Evolutionary conservation across 2,888 invertebrate genomes (phyloP).

Genomic region (Monochamus alternatus): DNA sequence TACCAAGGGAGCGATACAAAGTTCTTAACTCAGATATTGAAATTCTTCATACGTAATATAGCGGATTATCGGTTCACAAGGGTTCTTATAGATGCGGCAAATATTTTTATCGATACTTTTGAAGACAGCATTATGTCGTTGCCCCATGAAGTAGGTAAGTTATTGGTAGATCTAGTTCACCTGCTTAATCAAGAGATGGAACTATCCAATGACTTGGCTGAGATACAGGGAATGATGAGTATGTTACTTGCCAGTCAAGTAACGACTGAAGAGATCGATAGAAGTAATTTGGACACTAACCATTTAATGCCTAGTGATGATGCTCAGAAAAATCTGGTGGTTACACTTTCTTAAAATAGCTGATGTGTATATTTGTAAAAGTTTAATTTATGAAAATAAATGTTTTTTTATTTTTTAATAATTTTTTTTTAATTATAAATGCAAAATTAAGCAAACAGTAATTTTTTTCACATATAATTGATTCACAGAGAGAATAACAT

Average conservation of each 20-base stretch:
- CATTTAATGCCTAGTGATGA: slow-evolving; percentile 67
- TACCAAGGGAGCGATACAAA: slow-evolving; percentile 82
- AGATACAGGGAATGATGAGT: slow-evolving; percentile 81
- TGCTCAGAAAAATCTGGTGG: slow-evolving; percentile 75
- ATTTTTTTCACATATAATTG: too few relatives aligned
- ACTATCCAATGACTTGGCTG: slow-evolving; percentile 77
- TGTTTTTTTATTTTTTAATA: too few relatives aligned
- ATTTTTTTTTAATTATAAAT: too few relatives aligned
- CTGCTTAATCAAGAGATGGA: slow-evolving; percentile 80
- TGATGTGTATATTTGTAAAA: neutral
- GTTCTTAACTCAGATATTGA: slow-evolving; percentile 78
- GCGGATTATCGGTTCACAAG: slow-evolving; percentile 84
- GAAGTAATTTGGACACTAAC: slow-evolving; percentile 57
- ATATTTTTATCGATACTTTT: slow-evolving; percentile 84
- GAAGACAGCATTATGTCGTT: slow-evolving; percentile 78
- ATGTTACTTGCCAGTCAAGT: slow-evolving; percentile 75
- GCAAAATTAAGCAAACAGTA: too few relatives aligned
- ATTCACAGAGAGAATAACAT: too few relatives aligned
- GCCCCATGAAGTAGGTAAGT: slow-evolving; percentile 76
- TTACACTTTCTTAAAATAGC: slow-evolving; percentile 70
- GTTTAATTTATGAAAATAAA: neutral
- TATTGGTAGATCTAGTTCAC: slow-evolving; percentile 76
- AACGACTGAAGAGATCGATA: slow-evolving; percentile 67
- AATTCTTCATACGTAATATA: slow-evolving; percentile 82
- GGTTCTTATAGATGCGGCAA: slow-evolving; percentile 82